These are phyloP conservation scores for Drosophila putrida DNA, from an alignment of 2,888 invertebrate species.

Conservation along the genomic window DNA sequence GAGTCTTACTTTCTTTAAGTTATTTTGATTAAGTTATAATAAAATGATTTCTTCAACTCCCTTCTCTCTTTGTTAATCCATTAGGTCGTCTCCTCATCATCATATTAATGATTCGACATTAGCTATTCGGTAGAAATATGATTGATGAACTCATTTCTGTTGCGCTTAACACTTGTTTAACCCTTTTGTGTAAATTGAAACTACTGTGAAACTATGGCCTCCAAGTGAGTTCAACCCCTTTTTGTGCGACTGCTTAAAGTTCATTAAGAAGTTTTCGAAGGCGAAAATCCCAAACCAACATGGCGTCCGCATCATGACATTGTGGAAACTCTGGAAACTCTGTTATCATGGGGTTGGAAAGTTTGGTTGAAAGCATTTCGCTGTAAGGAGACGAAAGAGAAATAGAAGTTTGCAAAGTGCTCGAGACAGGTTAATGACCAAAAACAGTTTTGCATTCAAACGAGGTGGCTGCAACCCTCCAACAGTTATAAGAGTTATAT, in stretches of 20 bases:
- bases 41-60: background rate
- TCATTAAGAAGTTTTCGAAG: conserved; percentile 73
- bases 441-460: conserved; percentile 79
- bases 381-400: conserved; percentile 43
- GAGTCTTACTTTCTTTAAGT: no score
- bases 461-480: conserved; percentile 54
- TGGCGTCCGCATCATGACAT: conserved; percentile 63
- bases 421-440: conserved; percentile 80
- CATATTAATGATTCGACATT: conserved; percentile 52
- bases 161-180: conserved; percentile 76
- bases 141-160: conserved; percentile 64
- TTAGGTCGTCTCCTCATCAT: conserved; percentile 1
- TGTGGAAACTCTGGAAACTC: conserved; percentile 55
- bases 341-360: conserved; percentile 60
- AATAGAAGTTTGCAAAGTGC: conserved; percentile 71
- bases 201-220: conserved; percentile 12
- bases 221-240: conserved; percentile 7
- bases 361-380: conserved; percentile 70
- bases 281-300: conserved; percentile 36
- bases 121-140: conserved; percentile 60
- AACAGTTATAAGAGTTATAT: no score
- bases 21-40: no score
- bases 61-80: conserved; percentile 4
- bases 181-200: conserved; percentile 64
- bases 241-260: conserved; percentile 51